A percentile compares a stretch with the other conserved stretches of the same genome.
Conservation (phyloP, 2,797 vertebrate genomes). For the Octomys mimax region DNA sequence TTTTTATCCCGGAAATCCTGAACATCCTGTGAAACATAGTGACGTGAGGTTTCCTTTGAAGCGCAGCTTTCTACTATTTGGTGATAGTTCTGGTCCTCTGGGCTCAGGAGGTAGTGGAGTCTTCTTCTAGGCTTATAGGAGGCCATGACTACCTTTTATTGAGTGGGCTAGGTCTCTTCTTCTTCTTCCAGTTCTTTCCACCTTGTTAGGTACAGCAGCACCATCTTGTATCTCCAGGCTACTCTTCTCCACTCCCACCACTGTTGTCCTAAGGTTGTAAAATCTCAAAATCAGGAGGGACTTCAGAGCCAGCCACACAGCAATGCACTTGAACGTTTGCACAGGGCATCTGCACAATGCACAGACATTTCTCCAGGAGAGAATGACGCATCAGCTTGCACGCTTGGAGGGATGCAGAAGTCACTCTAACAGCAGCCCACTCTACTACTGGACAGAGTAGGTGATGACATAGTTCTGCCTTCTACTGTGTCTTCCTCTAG, state of each 20-base stretch:
- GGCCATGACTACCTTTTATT: not conserved
- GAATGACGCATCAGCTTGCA: not conserved
- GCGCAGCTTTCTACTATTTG: not conserved
- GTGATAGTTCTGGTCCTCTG: not conserved
- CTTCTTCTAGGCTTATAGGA: not conserved
- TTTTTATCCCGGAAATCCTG: not conserved
- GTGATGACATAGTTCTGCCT: not conserved
- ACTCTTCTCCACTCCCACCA: not conserved
- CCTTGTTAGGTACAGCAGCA: not conserved
- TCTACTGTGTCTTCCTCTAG: not conserved
- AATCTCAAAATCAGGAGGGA: slow-evolving; percentile 33
- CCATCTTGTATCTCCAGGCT: not conserved
- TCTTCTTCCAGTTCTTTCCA: slow-evolving; percentile 6
- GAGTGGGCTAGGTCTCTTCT: not conserved
- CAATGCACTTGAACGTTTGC: not conserved
- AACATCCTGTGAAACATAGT: not conserved
- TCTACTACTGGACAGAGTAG: too few relatives aligned
- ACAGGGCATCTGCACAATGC: not conserved
- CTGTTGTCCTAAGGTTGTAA: not conserved
- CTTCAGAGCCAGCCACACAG: not conserved
- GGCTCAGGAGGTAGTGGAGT: not conserved
- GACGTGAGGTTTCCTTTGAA: not conserved
- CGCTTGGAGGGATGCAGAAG: not conserved
- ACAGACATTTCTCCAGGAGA: not conserved
- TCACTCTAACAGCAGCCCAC: not conserved